Evolutionary conservation across 37 sponge, comb jelly and placozoan genomes (phyloP), one percentile per base, ranked within the genome.

Genomic region (Cladorhizidae sp.): DNA sequence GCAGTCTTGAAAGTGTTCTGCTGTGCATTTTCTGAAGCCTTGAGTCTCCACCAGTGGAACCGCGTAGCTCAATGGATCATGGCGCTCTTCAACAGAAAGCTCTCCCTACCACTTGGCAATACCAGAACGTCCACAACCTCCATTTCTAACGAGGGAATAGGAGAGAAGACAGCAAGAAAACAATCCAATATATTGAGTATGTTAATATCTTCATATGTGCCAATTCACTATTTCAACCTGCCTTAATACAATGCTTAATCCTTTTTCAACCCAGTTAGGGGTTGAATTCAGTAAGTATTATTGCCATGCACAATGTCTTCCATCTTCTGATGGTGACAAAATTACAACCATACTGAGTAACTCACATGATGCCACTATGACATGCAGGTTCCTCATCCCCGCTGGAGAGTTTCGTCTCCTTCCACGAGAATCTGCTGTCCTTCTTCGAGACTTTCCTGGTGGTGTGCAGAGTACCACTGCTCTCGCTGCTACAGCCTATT

Each of bases 1-100:
- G 41, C 72, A 85, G 85, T 25, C 12, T 40, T 85, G 15, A 85
- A 70, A 51, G 85, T 85, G 63, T 20, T 85, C 22, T 85, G 69
- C 52, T 68, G 70, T 77, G 72, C 85, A 7, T 85, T 77, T 57
- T 21, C 61, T 0, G 71, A 85, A 18, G 32, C 37, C 12, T 70
- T 85, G 57, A 69, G 45, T 1, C 72, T 77, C 35, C 21, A 55
- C n/a, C 25, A 76, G 33, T 85, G 85, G 85, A 38, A 67, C 45
- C 43, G 57, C 32, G 41, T 85, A 18, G 72, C 72, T 42, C 77
- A 77, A 23, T 71, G 78, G 76, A 40, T 85, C 40, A 36, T 77
- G 1, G 57, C 78, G 26, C 71, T 85, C 52, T 40, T 70, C 15
- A 40, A 57, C 37, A 81, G 63, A 36, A 81, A 61, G 42, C 12